Base-by-base conservation (phyloP, 2,113 vertebrate genomes). In the Rhombomys opimus region DNA sequence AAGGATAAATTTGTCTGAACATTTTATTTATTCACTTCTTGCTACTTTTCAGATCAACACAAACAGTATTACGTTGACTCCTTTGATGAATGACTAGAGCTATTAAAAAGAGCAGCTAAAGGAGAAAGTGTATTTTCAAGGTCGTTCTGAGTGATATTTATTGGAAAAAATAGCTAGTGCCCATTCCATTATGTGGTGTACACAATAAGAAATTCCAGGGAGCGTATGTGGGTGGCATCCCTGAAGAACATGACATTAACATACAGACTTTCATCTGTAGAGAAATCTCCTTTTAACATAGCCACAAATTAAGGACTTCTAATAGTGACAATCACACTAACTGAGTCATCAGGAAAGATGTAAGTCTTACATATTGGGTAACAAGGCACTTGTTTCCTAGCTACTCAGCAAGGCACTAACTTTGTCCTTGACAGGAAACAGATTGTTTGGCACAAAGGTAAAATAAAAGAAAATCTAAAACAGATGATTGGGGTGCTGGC, bases 111-210 rank as follows among this genome's bases (percentile, higher is more conserved):
- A 97, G 67, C 27, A 57, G 78, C 82, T 92, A 86, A 94, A 91
- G 50, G 57, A 89, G 67, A 80, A 63, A 95, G 50, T 63, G 22
- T 89, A 75, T 95, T 95, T 90, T 87, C 77, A 97, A 95, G 89
- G 95, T 96, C 90, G 80, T 12, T 35, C 7, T 70, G 78, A 95
- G 65, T 90, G 81, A 88, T 92, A 81, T 50, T 91, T 90, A 88
- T 89, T 82, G 68, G 90, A 87, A 89, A 86, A 70, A 52, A 22
- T 85, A 46, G 75, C 7, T 17, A 89, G 65, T 63, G 38, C 41
- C 59, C 27, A 2, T 57, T 91, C 61, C 85, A 32, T 90, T 92
- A 80, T 30, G 41, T 82, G 89, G 30, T 78, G 38, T 77, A 70
- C 65, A 32, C 41, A 95, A 75, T 67, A 95, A 91, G 81, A 95